Evolutionary conservation across 2,113 vertebrate species (phyloP).

Genomic region (Dasypus novemcinctus): DNA sequence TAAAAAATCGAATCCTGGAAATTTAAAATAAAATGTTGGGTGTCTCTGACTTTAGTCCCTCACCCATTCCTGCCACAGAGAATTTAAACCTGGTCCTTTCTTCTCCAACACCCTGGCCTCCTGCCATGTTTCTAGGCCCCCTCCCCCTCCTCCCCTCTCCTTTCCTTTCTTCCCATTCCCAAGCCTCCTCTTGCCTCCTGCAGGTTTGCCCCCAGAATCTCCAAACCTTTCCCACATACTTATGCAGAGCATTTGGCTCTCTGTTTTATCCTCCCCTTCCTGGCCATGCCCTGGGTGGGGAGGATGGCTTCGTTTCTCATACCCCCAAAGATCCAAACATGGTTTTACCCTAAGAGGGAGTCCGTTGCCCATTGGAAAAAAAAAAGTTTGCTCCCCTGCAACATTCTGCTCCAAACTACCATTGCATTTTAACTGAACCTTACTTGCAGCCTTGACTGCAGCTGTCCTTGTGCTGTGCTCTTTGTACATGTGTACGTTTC

Average conservation of each 20-base stretch:
- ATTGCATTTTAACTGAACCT: background rate
- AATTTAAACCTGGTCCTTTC: background rate
- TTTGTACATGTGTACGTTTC: background rate
- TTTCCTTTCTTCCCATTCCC: background rate
- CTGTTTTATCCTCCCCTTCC: background rate
- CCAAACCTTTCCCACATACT: background rate
- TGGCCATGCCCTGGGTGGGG: background rate
- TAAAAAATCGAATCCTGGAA: too few relatives aligned
- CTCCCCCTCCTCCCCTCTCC: background rate
- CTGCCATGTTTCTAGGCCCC: background rate
- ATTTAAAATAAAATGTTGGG: background rate
- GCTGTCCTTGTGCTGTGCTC: background rate
- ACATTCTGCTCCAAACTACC: background rate
- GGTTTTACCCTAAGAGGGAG: background rate
- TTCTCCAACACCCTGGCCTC: background rate
- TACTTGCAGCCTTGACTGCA: too few relatives aligned
- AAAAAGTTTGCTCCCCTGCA: background rate
- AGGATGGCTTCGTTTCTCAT: background rate
- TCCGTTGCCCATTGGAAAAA: background rate
- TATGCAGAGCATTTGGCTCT: background rate
- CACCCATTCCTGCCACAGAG: background rate
- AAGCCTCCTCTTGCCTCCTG: background rate
- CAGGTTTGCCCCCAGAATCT: background rate
- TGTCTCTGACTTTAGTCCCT: background rate
- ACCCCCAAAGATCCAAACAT: background rate